These are phyloP conservation scores for Anaspis maculata DNA, from an alignment of 2,888 invertebrate genomes.

Conservation along the genomic window DNA sequence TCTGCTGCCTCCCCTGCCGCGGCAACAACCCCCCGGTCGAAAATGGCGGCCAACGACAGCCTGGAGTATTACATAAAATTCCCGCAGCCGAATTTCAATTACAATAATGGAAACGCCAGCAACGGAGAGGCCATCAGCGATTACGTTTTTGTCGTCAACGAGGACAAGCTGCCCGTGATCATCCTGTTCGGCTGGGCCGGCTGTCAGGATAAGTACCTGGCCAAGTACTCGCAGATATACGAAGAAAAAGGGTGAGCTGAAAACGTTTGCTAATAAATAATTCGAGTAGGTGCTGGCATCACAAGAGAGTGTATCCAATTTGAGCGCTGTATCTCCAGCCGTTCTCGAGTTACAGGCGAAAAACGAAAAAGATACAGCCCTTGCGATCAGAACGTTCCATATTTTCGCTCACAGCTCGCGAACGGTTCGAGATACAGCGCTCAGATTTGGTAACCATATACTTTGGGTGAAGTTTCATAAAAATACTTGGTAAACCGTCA, in stretches of 20 bases:
- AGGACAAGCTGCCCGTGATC: slow-evolving; percentile 59
- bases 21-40: too few species aligned
- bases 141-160: slow-evolving; percentile 51
- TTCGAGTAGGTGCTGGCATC: slow-evolving; percentile 1
- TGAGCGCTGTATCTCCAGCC: too few species aligned
- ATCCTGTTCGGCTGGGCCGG: slow-evolving; percentile 74
- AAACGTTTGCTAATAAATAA: neutral
- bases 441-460: too few species aligned
- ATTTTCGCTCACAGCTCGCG: too few species aligned
- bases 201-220: slow-evolving; percentile 66
- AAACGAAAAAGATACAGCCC: too few species aligned
- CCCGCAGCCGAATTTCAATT: slow-evolving; percentile 46
- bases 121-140: slow-evolving; percentile 38
- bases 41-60: slow-evolving; percentile 37
- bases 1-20: too few species aligned
- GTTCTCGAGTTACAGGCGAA: too few species aligned
- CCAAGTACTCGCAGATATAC: slow-evolving; percentile 72
- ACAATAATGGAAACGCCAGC: slow-evolving; percentile 29
- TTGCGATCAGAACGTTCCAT: too few species aligned
- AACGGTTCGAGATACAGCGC: too few species aligned
- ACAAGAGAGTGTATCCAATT: too few species aligned
- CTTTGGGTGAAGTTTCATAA: neutral
- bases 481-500: neutral
- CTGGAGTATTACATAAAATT: slow-evolving; percentile 57
- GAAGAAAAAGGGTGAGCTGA: slow-evolving; percentile 61